Evolutionary conservation across 1,140 invertebrate genomes (phyloP).

Genomic region (Tetramorium simillimum): DNA sequence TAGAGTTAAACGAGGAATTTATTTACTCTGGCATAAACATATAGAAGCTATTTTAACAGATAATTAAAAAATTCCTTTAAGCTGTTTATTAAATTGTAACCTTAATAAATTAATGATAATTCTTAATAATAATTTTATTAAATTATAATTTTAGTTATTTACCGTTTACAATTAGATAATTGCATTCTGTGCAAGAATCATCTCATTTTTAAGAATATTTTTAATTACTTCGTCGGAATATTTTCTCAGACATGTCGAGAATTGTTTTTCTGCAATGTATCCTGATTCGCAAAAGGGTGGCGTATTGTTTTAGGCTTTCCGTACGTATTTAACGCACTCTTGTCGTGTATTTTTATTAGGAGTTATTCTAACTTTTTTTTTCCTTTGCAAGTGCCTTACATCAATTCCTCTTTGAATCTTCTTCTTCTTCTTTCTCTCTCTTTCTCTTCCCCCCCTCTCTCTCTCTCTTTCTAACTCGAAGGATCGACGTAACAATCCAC

Average conservation of each 20-base stretch:
- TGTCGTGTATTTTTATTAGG: conserved; percentile 71
- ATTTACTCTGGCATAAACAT: not conserved
- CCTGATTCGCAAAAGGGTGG: conserved; percentile 28
- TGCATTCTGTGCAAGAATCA: not conserved
- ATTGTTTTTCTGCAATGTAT: not conserved
- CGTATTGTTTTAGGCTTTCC: conserved; percentile 39
- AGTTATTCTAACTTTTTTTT: conserved; percentile 57
- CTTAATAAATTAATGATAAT: no score
- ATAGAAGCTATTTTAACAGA: not conserved
- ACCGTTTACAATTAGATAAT: not conserved
- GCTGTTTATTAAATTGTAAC: not conserved
- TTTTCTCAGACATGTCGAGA: not conserved
- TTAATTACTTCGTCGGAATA: not conserved
- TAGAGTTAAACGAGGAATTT: not conserved
- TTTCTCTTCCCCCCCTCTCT: no score
- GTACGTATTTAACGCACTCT: conserved; percentile 1
- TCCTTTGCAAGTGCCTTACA: conserved; percentile 11
- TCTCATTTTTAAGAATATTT: not conserved
- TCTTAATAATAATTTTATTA: not conserved
- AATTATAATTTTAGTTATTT: not conserved
- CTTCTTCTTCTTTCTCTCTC: not conserved
- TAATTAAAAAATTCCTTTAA: not conserved
- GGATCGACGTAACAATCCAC: conserved; percentile 75
- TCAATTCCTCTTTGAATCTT: conserved; percentile 48
- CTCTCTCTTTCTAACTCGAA: conserved; percentile 52